These are phyloP conservation scores for Cladopsammia gracilis DNA, from an alignment of 64 coral and sea anemone species.

Conservation along the genomic window DNA sequence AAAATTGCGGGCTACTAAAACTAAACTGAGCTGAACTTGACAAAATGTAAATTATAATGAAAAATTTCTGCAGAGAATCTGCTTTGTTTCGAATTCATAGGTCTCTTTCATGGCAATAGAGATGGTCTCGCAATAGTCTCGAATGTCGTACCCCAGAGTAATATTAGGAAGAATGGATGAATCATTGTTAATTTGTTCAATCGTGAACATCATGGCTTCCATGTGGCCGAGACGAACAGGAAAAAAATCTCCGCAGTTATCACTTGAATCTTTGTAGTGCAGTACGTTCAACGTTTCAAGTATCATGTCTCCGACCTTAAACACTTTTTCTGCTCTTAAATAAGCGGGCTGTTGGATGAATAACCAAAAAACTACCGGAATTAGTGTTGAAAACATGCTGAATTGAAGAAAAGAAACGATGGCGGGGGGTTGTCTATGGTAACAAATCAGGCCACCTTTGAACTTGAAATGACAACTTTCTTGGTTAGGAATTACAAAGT, in stretches of 20 bases:
- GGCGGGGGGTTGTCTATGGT: too few relatives aligned
- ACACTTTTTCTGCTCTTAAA: background rate
- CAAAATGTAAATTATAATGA: too few relatives aligned
- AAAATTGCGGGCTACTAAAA: too few relatives aligned
- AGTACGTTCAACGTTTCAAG: slow-evolving; percentile 61
- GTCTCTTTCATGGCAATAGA: slow-evolving; percentile 38
- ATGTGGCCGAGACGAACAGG: slow-evolving; percentile 45
- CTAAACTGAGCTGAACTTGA: too few relatives aligned
- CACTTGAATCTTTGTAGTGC: slow-evolving; percentile 23
- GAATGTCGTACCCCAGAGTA: slow-evolving; percentile 49
- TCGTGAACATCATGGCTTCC: slow-evolving; percentile 77
- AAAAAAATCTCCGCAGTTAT: slow-evolving; percentile 25
- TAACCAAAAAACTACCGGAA: background rate
- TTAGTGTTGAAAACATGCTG: background rate
- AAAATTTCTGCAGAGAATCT: too few relatives aligned
- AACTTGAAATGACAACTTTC: too few relatives aligned
- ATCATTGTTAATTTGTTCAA: slow-evolving; percentile 67
- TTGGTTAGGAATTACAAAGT: too few relatives aligned
- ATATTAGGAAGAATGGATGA: slow-evolving; percentile 32
- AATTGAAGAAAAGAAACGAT: background rate
- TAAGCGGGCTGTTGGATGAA: background rate
- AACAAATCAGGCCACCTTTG: too few relatives aligned
- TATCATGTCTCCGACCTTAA: slow-evolving; percentile 55
- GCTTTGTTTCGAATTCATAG: background rate
- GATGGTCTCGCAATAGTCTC: slow-evolving; percentile 38